Percentiles rank a stretch among this genome's conserved stretches.
These are phyloP conservation scores for Trisateles emortualis DNA, from an alignment of 2,888 invertebrate species.

Conservation along the genomic window DNA sequence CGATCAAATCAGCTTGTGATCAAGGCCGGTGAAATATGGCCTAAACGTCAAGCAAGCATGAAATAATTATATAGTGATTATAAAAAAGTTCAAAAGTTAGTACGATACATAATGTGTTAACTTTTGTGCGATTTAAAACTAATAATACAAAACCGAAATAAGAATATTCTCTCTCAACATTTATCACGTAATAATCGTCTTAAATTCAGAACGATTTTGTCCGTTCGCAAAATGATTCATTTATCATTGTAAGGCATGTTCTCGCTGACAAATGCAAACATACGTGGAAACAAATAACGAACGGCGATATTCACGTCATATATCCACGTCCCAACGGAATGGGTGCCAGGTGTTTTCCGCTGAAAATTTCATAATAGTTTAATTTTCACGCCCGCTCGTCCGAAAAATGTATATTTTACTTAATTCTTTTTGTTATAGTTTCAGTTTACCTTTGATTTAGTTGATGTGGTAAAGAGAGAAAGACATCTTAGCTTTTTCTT, in stretches of 20 bases:
- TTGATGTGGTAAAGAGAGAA: too few relatives aligned
- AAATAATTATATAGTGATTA: too few relatives aligned
- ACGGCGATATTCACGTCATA: conserved; percentile 58
- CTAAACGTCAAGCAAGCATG: too few relatives aligned
- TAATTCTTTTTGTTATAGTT: conserved; percentile 31
- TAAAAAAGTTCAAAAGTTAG: too few relatives aligned
- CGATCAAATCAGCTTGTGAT: too few relatives aligned
- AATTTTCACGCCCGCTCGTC: conserved; percentile 49
- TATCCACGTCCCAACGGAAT: conserved; percentile 52
- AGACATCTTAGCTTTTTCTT: too few relatives aligned
- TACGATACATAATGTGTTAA: too few relatives aligned
- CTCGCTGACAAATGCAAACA: conserved; percentile 58
- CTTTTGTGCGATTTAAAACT: too few relatives aligned
- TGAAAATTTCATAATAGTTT: conserved; percentile 60
- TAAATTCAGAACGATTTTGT: conserved; percentile 8
- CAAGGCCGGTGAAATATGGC: too few relatives aligned
- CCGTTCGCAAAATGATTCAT: conserved; percentile 32
- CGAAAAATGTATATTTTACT: conserved; percentile 43
- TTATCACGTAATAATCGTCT: conserved; percentile 4
- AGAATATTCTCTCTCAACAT: neutral
- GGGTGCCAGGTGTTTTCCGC: conserved; percentile 58
- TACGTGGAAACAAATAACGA: conserved; percentile 57
- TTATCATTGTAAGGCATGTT: conserved; percentile 43
- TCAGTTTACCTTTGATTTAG: neutral
- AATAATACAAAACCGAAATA: neutral